Evolutionary conservation across 2,888 invertebrate genomes (phyloP).

Genomic region (Cyclophora punctaria): DNA sequence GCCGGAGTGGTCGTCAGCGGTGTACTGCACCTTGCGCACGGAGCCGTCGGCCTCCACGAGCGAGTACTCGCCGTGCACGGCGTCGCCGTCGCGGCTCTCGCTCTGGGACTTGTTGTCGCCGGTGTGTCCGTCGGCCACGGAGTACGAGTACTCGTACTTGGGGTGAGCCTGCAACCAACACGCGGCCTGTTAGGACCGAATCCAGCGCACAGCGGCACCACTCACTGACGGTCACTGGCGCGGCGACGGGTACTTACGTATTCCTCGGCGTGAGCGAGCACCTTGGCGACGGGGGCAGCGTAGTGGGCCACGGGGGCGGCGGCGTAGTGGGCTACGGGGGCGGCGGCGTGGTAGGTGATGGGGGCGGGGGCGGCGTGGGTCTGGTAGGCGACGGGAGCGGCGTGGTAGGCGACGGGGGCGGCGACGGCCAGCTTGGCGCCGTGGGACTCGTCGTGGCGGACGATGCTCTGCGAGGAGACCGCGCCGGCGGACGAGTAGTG

Average conservation of each 20-base stretch:
- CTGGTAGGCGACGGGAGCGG: slow-evolving; percentile 34
- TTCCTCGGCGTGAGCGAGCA: slow-evolving; percentile 39
- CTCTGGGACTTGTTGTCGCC: slow-evolving; percentile 77
- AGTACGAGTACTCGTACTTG: slow-evolving; percentile 74
- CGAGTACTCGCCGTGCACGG: slow-evolving; percentile 73
- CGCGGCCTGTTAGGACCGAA: slow-evolving; percentile 66
- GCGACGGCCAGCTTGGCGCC: slow-evolving; percentile 27
- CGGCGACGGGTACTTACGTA: slow-evolving; percentile 43
- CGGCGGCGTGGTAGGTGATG: slow-evolving; percentile 37
- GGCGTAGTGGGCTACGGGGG: slow-evolving; percentile 51
- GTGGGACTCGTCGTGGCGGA: slow-evolving; percentile 45
- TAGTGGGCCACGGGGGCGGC: slow-evolving; percentile 37
- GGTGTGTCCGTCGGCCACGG: slow-evolving; percentile 73
- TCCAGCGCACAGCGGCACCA: slow-evolving; percentile 52
- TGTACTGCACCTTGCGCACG: slow-evolving; percentile 68
- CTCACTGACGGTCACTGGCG: too few relatives aligned
- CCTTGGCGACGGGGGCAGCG: slow-evolving; percentile 32
- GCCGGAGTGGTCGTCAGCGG: slow-evolving; percentile 68
- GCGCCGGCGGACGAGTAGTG: slow-evolving; percentile 54
- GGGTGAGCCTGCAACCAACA: slow-evolving; percentile 61
- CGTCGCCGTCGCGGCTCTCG: slow-evolving; percentile 76
- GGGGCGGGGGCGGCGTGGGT: slow-evolving; percentile 65
- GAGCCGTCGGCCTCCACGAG: slow-evolving; percentile 69
- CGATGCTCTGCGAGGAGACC: slow-evolving; percentile 61
- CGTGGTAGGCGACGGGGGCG: slow-evolving; percentile 31